phyloP scores from a whole-genome alignment of 2,113 vertebrate species.

The Microcebus jonahi region DNA sequence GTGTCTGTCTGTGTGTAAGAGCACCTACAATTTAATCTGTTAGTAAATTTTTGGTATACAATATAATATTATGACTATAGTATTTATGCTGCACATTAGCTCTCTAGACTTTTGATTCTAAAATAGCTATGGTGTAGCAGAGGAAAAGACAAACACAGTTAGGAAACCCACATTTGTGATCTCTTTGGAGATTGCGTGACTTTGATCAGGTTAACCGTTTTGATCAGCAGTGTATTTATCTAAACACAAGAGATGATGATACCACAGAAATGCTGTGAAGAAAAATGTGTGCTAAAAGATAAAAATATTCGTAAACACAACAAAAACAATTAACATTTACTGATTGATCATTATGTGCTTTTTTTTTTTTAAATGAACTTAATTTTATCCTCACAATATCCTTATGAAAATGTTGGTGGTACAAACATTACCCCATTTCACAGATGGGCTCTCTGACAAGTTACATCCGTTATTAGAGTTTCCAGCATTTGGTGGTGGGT shows the following conservation, averaged over 20 bases:
- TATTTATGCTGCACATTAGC: not conserved
- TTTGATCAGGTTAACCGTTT: not conserved
- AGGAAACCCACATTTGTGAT: not conserved
- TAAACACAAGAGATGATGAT: not conserved
- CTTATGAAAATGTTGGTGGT: not conserved
- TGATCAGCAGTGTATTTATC: not conserved
- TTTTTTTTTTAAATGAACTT: not conserved
- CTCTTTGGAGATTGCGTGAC: not conserved
- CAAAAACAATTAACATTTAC: not conserved
- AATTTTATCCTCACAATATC: not conserved
- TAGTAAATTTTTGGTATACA: not conserved
- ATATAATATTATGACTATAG: not conserved
- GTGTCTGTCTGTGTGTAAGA: not conserved
- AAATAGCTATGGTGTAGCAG: not conserved
- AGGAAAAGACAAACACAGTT: not conserved
- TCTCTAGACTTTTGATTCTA: not conserved
- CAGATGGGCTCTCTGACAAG: not conserved
- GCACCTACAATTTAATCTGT: not conserved
- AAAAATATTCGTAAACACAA: not conserved
- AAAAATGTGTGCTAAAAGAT: not conserved
- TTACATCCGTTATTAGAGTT: not conserved
- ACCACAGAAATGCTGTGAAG: not conserved
- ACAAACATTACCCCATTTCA: not conserved
- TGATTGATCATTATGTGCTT: not conserved
- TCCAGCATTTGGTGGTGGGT: not conserved